phyloP scores from a whole-genome alignment of 2,797 vertebrate genomes.

The Cossypha dichroa region DNA sequence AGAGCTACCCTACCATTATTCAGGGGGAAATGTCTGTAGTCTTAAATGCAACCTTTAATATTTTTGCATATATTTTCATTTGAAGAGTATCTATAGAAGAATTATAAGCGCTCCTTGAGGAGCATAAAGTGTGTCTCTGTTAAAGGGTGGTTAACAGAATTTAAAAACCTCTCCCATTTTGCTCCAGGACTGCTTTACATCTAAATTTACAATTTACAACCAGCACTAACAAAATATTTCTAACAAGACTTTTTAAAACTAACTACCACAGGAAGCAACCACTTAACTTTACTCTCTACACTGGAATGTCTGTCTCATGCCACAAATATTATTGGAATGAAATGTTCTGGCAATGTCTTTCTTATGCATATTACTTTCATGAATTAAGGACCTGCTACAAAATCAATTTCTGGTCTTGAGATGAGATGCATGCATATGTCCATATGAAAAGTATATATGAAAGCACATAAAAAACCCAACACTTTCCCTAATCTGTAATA shows the following conservation, averaged over 20 bases:
- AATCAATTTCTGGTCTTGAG: neutral
- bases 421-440: neutral
- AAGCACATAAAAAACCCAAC: neutral
- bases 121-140: neutral
- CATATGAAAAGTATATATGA: neutral
- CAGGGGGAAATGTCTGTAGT: neutral
- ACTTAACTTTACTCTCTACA: neutral
- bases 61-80: neutral
- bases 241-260: neutral
- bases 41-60: neutral
- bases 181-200: neutral
- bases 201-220: neutral
- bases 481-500: neutral
- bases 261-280: neutral
- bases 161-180: neutral
- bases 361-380: neutral
- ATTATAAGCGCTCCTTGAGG: neutral
- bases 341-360: neutral
- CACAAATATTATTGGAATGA: neutral
- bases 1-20: neutral
- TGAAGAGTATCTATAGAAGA: neutral
- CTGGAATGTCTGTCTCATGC: neutral
- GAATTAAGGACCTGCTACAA: neutral
- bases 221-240: neutral
- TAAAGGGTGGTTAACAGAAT: neutral